Percentiles rank a stretch among this genome's conserved stretches.
phyloP scores from a whole-genome alignment of 2,113 vertebrate species.

The Hemibagrus wyckioides region DNA sequence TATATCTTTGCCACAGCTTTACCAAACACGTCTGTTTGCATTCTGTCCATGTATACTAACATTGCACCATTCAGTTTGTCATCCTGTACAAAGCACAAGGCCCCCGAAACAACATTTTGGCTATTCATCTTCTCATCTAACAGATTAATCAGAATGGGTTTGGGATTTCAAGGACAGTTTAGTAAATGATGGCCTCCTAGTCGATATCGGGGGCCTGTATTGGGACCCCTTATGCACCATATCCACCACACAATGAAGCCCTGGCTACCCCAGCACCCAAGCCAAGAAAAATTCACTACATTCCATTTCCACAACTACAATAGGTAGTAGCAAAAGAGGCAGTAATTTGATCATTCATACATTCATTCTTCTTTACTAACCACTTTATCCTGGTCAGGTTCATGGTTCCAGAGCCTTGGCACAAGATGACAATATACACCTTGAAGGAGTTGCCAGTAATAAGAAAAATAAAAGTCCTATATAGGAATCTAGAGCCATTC shows the following conservation, averaged over 20 bases:
- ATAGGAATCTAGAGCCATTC: background rate
- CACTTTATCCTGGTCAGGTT: background rate
- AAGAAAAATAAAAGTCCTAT: background rate
- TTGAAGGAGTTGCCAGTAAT: background rate
- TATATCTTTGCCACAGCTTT: background rate
- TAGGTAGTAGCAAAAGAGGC: background rate
- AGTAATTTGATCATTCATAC: background rate
- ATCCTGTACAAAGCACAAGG: background rate
- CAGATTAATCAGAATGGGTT: background rate
- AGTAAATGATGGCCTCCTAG: background rate
- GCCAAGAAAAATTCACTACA: background rate
- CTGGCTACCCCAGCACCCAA: background rate
- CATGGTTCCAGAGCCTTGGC: background rate
- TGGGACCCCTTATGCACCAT: background rate
- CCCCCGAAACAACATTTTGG: background rate
- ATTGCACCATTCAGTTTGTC: background rate
- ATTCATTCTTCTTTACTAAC: background rate
- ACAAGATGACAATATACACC: background rate
- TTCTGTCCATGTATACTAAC: background rate
- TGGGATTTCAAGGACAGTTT: background rate
- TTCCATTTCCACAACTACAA: background rate
- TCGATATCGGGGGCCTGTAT: background rate
- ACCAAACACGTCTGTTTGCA: background rate
- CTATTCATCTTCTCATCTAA: background rate
- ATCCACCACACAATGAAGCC: background rate